Evolutionary conservation across 2,888 invertebrate genomes (phyloP), one percentile per base, ranked within the genome.

Genomic region (Opisthograptis luteolata): DNA sequence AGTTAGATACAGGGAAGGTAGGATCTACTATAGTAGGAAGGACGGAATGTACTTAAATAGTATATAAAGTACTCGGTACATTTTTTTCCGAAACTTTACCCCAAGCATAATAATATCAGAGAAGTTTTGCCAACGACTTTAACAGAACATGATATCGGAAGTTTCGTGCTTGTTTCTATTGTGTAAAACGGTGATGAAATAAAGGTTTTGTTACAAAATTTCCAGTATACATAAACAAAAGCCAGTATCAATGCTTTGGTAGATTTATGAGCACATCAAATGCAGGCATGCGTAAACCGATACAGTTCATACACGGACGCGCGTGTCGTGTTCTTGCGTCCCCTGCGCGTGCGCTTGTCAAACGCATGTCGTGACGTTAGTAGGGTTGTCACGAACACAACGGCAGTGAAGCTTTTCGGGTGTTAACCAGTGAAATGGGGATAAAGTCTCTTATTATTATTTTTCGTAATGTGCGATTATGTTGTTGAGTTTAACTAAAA

Each of bases 271-370:
- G 41, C 20, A 49, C 49, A 49, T 49, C 30, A 52, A 55, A 43
- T 43, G 52, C 57, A 55, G 32, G 57, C 55, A 57, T 43, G 55
- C 55, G 55, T 53, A 53, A 55, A 53, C 36, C 35, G 52, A 55
- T 57, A 57, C 40, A 47, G 57, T 60, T 52, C 44, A 48, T 22
- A 20, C 25, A 8, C 17, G 28, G 7, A 51, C 15, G 12, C 49
- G 43, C 49, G 49, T 49, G 49, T 49, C 48, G 37, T 32, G 41
- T 48, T 41, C 35, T 31, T 32, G 34, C 36, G 28, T 27, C 47
- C 47, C 37, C 19, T 42, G 53, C 55, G 51, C 52, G 13, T 27
- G 46, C 58, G 51, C 58, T 52, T 45, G 36, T 37, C 47, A 32
- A 31, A 47, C 17, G 40, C 28, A 40, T 28, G 9, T 20, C 10